Conservation (phyloP, 2,797 vertebrate genomes). For the Tragopan temminckii region DNA sequence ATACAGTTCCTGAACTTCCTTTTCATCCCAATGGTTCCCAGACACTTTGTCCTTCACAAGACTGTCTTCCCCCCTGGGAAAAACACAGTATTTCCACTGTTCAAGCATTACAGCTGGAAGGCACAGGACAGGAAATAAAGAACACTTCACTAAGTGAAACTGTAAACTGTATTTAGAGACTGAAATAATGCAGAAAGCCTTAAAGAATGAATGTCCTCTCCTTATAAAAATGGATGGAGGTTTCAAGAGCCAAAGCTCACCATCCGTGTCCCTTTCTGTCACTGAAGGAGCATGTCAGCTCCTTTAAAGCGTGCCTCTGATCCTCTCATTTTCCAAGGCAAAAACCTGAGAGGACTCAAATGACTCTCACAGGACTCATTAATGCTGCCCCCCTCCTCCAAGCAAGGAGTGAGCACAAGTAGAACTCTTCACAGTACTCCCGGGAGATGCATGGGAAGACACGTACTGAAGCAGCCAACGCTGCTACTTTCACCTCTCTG, state of each 20-base stretch:
- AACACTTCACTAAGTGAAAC: background rate
- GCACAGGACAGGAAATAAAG: background rate
- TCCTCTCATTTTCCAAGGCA: background rate
- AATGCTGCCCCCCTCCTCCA: background rate
- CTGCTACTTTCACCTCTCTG: fast-evolving
- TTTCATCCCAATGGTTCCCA: background rate
- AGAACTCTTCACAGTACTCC: background rate
- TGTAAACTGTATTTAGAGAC: background rate
- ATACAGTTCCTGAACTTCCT: background rate
- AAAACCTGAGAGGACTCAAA: background rate
- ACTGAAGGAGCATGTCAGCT: background rate
- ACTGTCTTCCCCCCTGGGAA: background rate
- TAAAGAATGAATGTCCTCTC: background rate
- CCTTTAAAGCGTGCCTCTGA: background rate
- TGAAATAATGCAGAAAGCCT: background rate
- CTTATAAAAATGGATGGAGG: background rate
- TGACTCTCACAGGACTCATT: slow-evolving; percentile 13
- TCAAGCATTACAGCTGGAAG: background rate
- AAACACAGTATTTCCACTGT: background rate
- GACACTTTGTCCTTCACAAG: background rate
- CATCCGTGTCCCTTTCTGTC: background rate
- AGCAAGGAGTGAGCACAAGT: background rate
- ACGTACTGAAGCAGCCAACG: background rate
- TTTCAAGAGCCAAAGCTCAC: background rate
- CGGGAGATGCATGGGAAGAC: background rate